These are phyloP conservation scores for Ceratina australensis DNA, from an alignment of 1,140 invertebrate genomes.

Conservation along the genomic window DNA sequence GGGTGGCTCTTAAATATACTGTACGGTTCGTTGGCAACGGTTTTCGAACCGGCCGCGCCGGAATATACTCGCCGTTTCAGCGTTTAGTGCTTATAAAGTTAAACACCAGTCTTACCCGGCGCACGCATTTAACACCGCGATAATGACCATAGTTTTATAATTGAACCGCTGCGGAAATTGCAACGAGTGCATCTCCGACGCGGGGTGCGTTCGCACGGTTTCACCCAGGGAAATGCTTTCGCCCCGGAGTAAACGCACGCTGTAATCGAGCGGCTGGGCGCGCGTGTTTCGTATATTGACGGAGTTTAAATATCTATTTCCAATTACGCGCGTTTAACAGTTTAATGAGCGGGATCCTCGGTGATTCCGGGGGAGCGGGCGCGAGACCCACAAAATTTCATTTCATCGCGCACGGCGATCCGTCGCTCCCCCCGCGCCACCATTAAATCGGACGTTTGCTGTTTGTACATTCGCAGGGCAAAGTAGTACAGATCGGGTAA, in stretches of 20 bases:
- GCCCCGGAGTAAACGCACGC: no score
- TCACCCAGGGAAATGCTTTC: no score
- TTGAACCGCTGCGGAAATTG: neutral
- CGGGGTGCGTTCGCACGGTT: no score
- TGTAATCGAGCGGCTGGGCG: no score
- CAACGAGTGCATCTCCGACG: neutral
- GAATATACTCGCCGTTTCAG: constrained; percentile 18
- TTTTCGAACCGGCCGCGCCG: constrained; percentile 25
- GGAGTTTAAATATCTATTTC: constrained; percentile 24
- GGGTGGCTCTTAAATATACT: constrained; percentile 30
- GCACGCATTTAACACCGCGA: constrained; percentile 23
- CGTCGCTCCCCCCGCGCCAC: no score
- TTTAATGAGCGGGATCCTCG: constrained; percentile 19
- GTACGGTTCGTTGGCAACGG: constrained; percentile 35
- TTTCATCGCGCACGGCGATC: neutral
- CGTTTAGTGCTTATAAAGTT: constrained; percentile 43
- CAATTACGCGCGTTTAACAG: constrained; percentile 17
- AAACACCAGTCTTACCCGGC: constrained; percentile 32
- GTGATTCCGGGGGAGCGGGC: neutral
- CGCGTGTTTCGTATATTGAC: neutral
- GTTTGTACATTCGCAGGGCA: neutral
- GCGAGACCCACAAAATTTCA: constrained; percentile 2
- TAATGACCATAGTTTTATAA: constrained; percentile 42
- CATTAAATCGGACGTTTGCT: neutral
- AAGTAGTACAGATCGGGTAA: neutral